Evolutionary conservation across 2,113 vertebrate genomes (phyloP), one percentile per base, ranked within the genome.

Genomic region (Eonycteris spelaea): DNA sequence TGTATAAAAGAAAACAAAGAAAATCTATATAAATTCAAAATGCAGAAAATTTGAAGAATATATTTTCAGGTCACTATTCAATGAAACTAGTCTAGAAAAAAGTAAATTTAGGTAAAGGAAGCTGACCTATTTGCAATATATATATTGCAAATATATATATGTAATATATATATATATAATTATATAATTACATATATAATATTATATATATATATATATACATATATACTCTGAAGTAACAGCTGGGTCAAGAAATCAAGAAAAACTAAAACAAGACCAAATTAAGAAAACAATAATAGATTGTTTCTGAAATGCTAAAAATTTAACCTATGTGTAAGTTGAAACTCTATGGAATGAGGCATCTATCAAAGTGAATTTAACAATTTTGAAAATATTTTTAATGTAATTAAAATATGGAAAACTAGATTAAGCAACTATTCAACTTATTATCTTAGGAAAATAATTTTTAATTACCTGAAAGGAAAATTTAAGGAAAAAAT

Each of bases 21-120:
- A 96, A 95, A 51, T 30, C 22, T 24, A 80, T 33, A 80, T 80
- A 89, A 78, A 86, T 85, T 26, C 7, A 74, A 86, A 88, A 88
- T 70, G 11, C 3, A 85, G 70, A 83, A 77, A 38, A 53, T 67
- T 40, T 90, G 57, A 74, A 95, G 51, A 48, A 61, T 63, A 74
- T 33, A 19, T 71, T 91, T 87, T 75, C 7, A 90, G 51, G 63
- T 18, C 5, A 75, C 8, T 75, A 26, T 57, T 73, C 53, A 89
- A 73, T 82, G 48, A 78, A 91, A 59, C 38, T 51, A 51, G 16
- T 51, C 51, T 83, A 68, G 9, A 77, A 86, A 59, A 55, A 30
- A 71, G 24, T 53, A 18, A 63, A 53, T 78, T 87, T 87, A 67
- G 2, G 14, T 82, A 65, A 70, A 79, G 26, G 65, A 78, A 68